Evolutionary conservation across 2,797 vertebrate genomes (phyloP).

Genomic region (Melanotaenia parkinsoni): DNA sequence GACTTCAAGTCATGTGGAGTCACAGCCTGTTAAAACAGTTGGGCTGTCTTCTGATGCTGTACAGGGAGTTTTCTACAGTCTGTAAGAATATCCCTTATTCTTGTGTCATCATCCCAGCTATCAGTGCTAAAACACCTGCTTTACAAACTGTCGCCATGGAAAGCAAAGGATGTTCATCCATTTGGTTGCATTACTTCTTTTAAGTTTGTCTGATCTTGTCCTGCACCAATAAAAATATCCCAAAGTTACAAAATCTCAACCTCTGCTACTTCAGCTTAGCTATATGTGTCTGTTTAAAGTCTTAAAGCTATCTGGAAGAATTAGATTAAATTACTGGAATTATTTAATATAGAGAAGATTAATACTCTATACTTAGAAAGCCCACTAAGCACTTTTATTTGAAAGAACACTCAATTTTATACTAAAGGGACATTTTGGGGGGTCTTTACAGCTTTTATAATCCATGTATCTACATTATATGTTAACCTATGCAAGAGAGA

Average conservation of each 20-base stretch:
- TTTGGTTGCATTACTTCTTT: conserved; percentile 19
- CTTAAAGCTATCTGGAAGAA: neutral
- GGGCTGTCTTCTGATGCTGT: conserved; percentile 9
- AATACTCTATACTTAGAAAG: conserved; percentile 7
- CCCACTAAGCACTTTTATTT: neutral
- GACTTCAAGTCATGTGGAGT: conserved; percentile 23
- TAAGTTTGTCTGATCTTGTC: neutral
- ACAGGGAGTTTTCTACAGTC: conserved; percentile 4
- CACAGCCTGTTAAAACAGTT: conserved; percentile 15
- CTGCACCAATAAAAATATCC: neutral
- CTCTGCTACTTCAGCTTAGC: neutral
- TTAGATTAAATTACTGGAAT: conserved; percentile 19
- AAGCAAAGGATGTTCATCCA: conserved; percentile 10
- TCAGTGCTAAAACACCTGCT: conserved; percentile 1
- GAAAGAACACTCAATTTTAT: neutral
- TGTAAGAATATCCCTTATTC: conserved; percentile 4
- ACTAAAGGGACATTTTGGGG: neutral
- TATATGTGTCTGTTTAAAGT: neutral
- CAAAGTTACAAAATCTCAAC: neutral
- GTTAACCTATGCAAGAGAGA: neutral
- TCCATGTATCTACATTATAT: neutral
- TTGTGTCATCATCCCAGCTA: conserved; percentile 1
- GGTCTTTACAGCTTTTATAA: neutral
- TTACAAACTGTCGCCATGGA: conserved; percentile 1
- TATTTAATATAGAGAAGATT: conserved; percentile 7